Evolutionary conservation across 2,797 vertebrate species (phyloP).

Genomic region (Malurus splendens): DNA sequence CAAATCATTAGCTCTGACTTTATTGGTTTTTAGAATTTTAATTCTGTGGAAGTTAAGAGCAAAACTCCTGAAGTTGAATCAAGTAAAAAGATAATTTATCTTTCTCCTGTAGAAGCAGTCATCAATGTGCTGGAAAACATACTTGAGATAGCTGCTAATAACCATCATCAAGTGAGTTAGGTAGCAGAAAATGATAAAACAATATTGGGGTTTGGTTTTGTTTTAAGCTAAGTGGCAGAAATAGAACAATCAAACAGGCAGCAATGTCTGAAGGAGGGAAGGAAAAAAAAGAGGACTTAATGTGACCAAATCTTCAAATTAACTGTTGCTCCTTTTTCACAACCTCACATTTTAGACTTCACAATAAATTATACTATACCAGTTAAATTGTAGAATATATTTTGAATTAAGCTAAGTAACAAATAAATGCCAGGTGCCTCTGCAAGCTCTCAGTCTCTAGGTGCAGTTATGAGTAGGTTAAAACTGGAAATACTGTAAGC

Average conservation of each 20-base stretch:
- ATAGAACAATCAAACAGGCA: neutral
- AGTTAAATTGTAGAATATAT: neutral
- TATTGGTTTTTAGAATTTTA: neutral
- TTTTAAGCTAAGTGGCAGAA: neutral
- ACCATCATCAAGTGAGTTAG: neutral
- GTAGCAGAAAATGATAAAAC: neutral
- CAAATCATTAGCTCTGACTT: neutral
- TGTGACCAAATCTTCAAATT: neutral
- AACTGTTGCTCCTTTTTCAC: neutral
- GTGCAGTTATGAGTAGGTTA: neutral
- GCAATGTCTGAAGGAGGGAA: neutral
- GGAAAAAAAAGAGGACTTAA: neutral
- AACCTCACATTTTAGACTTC: neutral
- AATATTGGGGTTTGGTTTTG: neutral
- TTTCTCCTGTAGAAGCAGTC: neutral
- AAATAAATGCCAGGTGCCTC: neutral
- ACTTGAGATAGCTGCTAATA: neutral
- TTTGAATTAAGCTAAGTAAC: neutral
- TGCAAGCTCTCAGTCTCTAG: neutral
- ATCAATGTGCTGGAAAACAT: neutral
- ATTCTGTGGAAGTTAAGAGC: neutral
- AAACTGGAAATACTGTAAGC: neutral
- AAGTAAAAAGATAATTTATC: neutral
- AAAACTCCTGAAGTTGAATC: neutral
- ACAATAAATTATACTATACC: neutral